A percentile compares a stretch with the other conserved stretches of the same genome.
phyloP scores from a whole-genome alignment of 2,113 vertebrate genomes.

The Poecilia latipinna region DNA sequence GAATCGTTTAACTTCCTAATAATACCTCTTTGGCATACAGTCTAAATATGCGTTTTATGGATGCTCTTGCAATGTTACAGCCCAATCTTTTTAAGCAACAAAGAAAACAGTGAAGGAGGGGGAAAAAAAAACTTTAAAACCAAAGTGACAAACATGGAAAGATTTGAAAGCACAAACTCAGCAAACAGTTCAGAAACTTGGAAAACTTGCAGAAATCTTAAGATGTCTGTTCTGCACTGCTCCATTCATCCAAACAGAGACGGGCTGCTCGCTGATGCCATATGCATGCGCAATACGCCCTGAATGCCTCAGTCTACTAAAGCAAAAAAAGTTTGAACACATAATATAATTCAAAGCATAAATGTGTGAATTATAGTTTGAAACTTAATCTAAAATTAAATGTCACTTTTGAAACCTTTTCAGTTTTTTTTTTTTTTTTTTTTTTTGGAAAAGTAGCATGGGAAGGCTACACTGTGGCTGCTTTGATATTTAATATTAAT shows the following conservation, averaged over 20 bases:
- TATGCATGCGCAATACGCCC: constrained; percentile 55
- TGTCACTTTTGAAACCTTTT: background rate
- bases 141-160: constrained; percentile 35
- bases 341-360: constrained; percentile 34
- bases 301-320: constrained; percentile 33
- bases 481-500: background rate
- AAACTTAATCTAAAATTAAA: background rate
- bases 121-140: constrained; percentile 32
- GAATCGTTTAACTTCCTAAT: background rate
- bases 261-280: constrained; percentile 40
- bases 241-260: constrained; percentile 48
- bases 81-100: constrained; percentile 27
- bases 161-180: constrained; percentile 46
- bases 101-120: constrained; percentile 1
- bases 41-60: background rate
- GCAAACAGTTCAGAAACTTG: constrained; percentile 37
- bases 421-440: background rate
- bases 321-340: constrained; percentile 18
- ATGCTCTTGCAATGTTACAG: constrained; percentile 32
- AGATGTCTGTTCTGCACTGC: constrained; percentile 36
- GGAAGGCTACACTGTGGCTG: background rate
- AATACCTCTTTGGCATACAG: background rate
- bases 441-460: background rate
- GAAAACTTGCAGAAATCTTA: constrained; percentile 45
- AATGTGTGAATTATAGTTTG: background rate